phyloP scores from a whole-genome alignment of 2,888 invertebrate genomes.

The Endotricha flammealis region DNA sequence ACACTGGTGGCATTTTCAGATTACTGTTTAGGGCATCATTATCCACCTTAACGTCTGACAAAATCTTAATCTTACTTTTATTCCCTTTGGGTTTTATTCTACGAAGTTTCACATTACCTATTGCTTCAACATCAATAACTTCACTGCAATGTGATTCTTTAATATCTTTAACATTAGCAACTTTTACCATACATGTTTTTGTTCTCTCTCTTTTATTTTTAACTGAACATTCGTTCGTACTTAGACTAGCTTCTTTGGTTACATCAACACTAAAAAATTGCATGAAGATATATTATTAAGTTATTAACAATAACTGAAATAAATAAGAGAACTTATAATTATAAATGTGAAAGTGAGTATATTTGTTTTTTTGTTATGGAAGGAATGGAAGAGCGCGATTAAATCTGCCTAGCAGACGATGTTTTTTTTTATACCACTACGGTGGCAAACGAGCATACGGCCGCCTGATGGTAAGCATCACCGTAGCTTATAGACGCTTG shows the following conservation, averaged over 20 bases:
- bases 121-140: constrained; percentile 15
- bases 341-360: too few species aligned
- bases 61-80: constrained; percentile 55
- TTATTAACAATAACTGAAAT: not conserved
- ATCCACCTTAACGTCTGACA: constrained; percentile 63
- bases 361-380: too few species aligned
- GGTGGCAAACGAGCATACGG: too few species aligned
- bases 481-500: too few species aligned
- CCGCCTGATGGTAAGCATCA: too few species aligned
- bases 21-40: constrained; percentile 16
- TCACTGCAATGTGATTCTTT: constrained; percentile 22
- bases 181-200: constrained; percentile 24
- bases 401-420: too few species aligned
- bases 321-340: not conserved
- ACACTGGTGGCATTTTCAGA: constrained; percentile 27
- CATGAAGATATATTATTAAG: constrained; percentile 5
- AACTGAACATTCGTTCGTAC: constrained; percentile 20
- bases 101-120: constrained; percentile 11
- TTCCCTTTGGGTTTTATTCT: constrained; percentile 31
- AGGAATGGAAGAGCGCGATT: too few species aligned
- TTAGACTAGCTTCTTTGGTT: constrained; percentile 26
- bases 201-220: constrained; percentile 17
- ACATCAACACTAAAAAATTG: constrained; percentile 30
- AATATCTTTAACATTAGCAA: constrained; percentile 24
- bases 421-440: too few species aligned